phyloP scores from a whole-genome alignment of 2,113 vertebrate genomes.

The Origma solitaria region DNA sequence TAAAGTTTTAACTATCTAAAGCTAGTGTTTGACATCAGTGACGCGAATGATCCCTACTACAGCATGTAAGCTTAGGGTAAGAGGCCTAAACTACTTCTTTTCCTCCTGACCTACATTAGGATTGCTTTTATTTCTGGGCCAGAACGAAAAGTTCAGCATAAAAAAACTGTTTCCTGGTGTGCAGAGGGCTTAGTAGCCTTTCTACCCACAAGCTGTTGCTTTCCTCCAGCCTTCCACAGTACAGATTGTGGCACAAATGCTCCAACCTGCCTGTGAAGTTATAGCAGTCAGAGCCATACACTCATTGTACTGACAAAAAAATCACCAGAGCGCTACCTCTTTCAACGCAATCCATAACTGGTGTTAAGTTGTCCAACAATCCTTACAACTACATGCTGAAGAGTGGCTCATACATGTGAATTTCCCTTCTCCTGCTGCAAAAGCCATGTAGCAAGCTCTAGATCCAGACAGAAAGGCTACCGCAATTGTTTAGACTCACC shows the following conservation, averaged over 20 bases:
- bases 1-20: slow-evolving; percentile 59
- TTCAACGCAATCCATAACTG: background rate
- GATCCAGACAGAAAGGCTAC: background rate
- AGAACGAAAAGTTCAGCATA: slow-evolving; percentile 54
- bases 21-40: slow-evolving; percentile 39
- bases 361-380: background rate
- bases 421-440: background rate
- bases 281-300: slow-evolving; percentile 23
- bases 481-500: background rate
- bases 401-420: background rate
- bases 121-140: slow-evolving; percentile 54
- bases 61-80: slow-evolving; percentile 55
- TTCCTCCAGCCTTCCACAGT: slow-evolving; percentile 50
- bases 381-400: background rate
- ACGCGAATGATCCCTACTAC: background rate
- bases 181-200: slow-evolving; percentile 55
- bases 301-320: slow-evolving; percentile 35
- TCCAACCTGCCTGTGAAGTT: slow-evolving; percentile 56
- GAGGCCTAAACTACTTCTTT: slow-evolving; percentile 56
- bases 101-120: slow-evolving; percentile 65
- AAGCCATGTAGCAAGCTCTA: background rate
- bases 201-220: slow-evolving; percentile 62
- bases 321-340: background rate
- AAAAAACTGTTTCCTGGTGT: slow-evolving; percentile 53
- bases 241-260: slow-evolving; percentile 60